Percentiles rank a stretch among this genome's conserved stretches.
Evolutionary conservation across 2,888 invertebrate genomes (phyloP).

Genomic region (Cheilosia scutellata): DNA sequence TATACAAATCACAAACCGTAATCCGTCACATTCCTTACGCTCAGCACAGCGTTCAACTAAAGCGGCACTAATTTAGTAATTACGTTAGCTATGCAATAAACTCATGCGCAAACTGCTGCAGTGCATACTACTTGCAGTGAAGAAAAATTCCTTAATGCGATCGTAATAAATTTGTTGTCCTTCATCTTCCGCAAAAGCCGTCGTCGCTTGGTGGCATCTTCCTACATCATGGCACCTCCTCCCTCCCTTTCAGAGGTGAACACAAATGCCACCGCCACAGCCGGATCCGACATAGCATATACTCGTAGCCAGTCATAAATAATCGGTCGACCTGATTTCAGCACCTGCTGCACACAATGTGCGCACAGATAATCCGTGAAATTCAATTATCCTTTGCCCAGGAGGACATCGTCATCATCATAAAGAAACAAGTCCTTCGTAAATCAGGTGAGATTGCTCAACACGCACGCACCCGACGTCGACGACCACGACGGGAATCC

Average conservation of each 20-base stretch:
- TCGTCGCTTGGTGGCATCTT: not conserved
- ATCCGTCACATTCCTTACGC: constrained; percentile 6
- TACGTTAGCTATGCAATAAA: constrained; percentile 20
- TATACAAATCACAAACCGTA: not conserved
- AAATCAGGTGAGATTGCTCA: constrained; percentile 60
- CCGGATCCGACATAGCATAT: constrained; percentile 3
- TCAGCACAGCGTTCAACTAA: constrained; percentile 13
- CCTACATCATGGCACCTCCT: constrained; percentile 2
- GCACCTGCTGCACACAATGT: constrained; percentile 70
- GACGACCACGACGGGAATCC: constrained; percentile 10
- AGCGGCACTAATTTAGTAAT: constrained; percentile 53
- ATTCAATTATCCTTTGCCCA: constrained; percentile 73
- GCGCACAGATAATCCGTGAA: constrained; percentile 68
- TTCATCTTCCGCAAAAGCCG: constrained; percentile 49
- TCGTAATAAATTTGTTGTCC: constrained; percentile 42
- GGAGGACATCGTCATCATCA: constrained; percentile 62
- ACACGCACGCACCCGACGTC: not conserved
- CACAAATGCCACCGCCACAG: not conserved
- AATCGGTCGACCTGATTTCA: constrained; percentile 70
- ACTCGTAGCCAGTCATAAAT: constrained; percentile 53
- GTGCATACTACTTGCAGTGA: not conserved
- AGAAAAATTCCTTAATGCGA: constrained; percentile 24
- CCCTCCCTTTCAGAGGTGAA: not conserved
- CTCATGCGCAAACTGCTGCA: not conserved
- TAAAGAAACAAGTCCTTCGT: constrained; percentile 68